Evolutionary conservation across 2,113 vertebrate genomes (phyloP), one percentile per base, ranked within the genome.

Genomic region (Sapayoa aenigma): DNA sequence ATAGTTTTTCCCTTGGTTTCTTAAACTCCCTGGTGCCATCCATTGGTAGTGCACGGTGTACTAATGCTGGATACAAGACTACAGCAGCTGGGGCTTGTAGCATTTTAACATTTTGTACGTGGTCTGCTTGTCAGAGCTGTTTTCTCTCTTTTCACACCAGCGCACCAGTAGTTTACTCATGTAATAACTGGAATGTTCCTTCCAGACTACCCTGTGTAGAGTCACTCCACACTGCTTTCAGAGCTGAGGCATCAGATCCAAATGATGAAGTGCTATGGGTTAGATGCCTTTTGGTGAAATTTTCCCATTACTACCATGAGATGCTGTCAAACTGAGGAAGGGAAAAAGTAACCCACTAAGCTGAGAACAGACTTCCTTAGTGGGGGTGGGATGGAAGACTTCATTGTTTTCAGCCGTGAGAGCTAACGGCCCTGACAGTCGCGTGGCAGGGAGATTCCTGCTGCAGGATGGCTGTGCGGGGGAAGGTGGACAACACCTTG

Each of bases 91-190:
- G 25, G 11, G 16, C 35, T 76, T 30, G 42, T 22, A 47, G 35
- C 3, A 2, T 52, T 93, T 95, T 53, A 88, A 35, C 77, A 77
- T 91, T 94, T 91, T 39, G 30, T 53, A 47, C 22, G 12, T 18
- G 24, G 19, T 80, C 44, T 65, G 31, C 63, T 91, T 92, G 85
- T 56, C 59, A 74, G 83, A 74, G 47, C 46, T 77, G 31, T 62
- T 83, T 80, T 80, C 67, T 69, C 50, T 93, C 75, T 87, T 91
- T 83, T 93, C 85, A 74, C 49, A 67, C 41, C 16, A 35, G 44
- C 31, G 89, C 41, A 46, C 11, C 17, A 47, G 33, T 0, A 4
- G 28, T 86, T 85, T 83, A 42, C 52, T 44, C 41, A 33, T 8
- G 27, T 5, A 12, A 47, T 5, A 12, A 30, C 35, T 71, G 84